These are phyloP conservation scores for Damaliscus lunatus DNA, from an alignment of 2,113 vertebrate genomes.

Conservation along the genomic window DNA sequence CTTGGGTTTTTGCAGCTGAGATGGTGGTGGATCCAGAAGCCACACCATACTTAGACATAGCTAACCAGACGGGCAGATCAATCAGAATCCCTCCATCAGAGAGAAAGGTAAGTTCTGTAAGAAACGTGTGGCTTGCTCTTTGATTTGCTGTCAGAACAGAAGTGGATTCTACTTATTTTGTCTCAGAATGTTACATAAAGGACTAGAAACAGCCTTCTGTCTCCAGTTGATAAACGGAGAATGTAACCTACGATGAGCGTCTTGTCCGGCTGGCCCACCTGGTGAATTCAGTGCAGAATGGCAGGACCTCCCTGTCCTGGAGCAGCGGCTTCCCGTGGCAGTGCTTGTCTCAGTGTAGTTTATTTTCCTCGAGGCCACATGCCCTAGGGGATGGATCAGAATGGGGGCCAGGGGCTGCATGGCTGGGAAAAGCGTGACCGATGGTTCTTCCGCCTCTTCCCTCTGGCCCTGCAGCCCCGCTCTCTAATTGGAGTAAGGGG, in stretches of 20 bases:
- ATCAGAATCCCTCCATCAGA: conserved; percentile 88
- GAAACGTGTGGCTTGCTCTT: fast-evolving
- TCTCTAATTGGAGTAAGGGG: background rate
- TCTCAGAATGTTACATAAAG: background rate
- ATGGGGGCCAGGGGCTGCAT: background rate
- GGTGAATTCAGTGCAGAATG: background rate
- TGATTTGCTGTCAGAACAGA: background rate
- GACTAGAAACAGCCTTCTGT: background rate
- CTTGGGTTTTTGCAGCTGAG: conserved; percentile 82
- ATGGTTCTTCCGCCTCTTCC: background rate
- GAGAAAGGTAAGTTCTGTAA: conserved; percentile 85
- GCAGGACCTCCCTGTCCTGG: background rate
- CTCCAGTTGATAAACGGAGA: background rate
- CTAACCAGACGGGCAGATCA: conserved; percentile 94
- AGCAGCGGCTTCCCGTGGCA: background rate
- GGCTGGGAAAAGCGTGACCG: no score
- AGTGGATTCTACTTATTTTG: background rate
- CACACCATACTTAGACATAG: conserved; percentile 91
- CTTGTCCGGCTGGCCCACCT: fast-evolving
- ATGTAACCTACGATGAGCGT: no score
- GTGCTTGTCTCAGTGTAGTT: background rate
- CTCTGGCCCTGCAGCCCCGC: no score
- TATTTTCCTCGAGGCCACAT: background rate
- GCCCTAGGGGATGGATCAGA: background rate
- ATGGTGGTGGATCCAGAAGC: conserved; percentile 84